Percentiles rank a stretch among this genome's conserved stretches.
These are phyloP conservation scores for Chaetodon trifascialis DNA, from an alignment of 2,113 vertebrate species.

Conservation along the genomic window DNA sequence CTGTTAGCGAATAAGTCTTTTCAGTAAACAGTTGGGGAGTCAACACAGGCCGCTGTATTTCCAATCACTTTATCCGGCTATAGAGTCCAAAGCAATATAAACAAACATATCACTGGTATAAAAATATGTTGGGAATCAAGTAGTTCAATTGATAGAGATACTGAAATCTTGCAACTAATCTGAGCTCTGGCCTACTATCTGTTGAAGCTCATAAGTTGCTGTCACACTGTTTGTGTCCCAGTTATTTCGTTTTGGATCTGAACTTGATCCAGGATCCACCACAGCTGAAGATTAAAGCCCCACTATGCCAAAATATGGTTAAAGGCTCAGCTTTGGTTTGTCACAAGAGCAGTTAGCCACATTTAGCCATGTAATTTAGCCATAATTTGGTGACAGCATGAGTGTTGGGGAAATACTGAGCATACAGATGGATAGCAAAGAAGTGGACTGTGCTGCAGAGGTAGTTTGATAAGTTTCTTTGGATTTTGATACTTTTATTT, in stretches of 20 bases:
- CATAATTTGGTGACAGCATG: not conserved
- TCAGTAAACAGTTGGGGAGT: not conserved
- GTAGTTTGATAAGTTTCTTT: conserved; percentile 18
- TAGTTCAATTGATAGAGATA: not conserved
- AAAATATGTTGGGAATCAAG: not conserved
- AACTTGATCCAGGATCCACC: not conserved
- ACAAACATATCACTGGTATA: not conserved
- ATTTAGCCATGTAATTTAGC: not conserved
- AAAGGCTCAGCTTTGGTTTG: conserved; percentile 2
- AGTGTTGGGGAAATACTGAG: not conserved
- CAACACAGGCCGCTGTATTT: not conserved
- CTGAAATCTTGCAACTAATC: not conserved
- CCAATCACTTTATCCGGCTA: not conserved
- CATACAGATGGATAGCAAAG: not conserved
- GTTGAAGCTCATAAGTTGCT: not conserved
- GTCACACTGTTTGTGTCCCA: not conserved
- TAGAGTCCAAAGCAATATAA: not conserved
- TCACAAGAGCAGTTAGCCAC: not conserved
- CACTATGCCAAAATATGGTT: not conserved
- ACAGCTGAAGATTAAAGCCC: not conserved
- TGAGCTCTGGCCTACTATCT: not conserved
- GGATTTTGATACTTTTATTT: conserved; percentile 25
- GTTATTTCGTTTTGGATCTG: not conserved
- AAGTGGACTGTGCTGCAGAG: not conserved
- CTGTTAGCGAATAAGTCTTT: not conserved